These are phyloP conservation scores for Heliangelus exortis DNA, from an alignment of 2,797 vertebrate species.

Conservation along the genomic window DNA sequence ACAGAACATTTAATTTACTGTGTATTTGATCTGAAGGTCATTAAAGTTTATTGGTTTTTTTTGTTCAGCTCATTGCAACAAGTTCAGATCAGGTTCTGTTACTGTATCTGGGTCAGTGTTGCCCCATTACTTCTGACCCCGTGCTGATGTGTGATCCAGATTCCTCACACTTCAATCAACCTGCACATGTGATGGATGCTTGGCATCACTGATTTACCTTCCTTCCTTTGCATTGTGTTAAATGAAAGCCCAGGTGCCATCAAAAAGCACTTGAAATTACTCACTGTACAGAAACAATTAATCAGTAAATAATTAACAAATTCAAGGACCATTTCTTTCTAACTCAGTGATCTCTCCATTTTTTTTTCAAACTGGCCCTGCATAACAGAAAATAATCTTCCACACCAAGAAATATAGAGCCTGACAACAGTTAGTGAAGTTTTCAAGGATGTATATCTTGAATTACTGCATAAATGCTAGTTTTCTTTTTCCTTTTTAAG, in stretches of 20 bases:
- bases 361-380: background rate
- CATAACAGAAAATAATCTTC: background rate
- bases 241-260: background rate
- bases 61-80: background rate
- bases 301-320: background rate
- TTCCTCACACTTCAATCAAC: background rate
- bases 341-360: rapidly evolving
- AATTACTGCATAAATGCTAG: background rate
- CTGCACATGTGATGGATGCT: background rate
- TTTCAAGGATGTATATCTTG: background rate
- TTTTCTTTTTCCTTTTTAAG: background rate
- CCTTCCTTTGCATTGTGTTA: background rate
- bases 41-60: background rate
- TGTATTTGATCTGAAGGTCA: background rate
- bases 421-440: background rate
- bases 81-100: background rate
- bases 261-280: background rate
- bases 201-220: background rate
- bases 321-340: background rate
- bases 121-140: background rate
- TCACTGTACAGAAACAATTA: background rate
- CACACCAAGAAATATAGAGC: background rate
- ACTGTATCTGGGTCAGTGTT: background rate
- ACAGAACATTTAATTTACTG: background rate
- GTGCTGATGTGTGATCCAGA: background rate